A percentile compares a stretch with the other conserved stretches of the same genome.
These are phyloP conservation scores for Motacilla tschutschensis DNA, from an alignment of 2,113 vertebrate genomes.

Conservation along the genomic window DNA sequence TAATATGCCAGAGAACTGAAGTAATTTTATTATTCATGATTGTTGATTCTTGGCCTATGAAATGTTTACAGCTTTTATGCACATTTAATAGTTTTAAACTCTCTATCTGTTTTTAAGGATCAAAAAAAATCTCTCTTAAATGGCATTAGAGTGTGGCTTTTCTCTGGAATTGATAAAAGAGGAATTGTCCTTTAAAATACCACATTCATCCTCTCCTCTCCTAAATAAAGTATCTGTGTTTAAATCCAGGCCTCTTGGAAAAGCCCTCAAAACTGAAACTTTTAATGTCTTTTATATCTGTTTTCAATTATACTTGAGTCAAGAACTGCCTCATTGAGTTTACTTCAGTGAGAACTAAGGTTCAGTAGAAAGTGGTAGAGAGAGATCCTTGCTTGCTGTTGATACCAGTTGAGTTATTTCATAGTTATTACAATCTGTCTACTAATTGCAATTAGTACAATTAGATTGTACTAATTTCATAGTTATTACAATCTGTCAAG, in stretches of 20 bases:
- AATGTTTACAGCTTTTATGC: conserved; percentile 9
- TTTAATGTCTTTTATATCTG: not conserved
- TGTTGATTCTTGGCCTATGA: conserved; percentile 7
- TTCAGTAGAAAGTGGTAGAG: not conserved
- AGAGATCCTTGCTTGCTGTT: not conserved
- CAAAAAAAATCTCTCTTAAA: not conserved
- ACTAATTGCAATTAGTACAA: too few relatives aligned
- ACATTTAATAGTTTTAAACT: not conserved
- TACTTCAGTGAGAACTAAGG: not conserved
- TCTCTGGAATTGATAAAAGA: not conserved
- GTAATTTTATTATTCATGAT: conserved; percentile 17
- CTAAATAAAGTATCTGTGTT: not conserved
- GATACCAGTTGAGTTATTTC: not conserved
- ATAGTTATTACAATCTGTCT: not conserved
- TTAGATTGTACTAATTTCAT: too few relatives aligned
- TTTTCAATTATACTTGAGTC: not conserved
- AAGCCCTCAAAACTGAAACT: not conserved
- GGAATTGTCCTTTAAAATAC: not conserved
- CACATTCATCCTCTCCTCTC: not conserved
- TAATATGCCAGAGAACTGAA: conserved; percentile 44
- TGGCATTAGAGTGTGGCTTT: not conserved
- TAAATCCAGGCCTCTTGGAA: not conserved
- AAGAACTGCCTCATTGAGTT: not conserved
- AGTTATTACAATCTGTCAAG: not conserved
- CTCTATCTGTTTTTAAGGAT: not conserved